A percentile compares a stretch with the other conserved stretches of the same genome.
Evolutionary conservation across 2,888 invertebrate species (phyloP).

Genomic region (Thecocarcelia acutangulata): DNA sequence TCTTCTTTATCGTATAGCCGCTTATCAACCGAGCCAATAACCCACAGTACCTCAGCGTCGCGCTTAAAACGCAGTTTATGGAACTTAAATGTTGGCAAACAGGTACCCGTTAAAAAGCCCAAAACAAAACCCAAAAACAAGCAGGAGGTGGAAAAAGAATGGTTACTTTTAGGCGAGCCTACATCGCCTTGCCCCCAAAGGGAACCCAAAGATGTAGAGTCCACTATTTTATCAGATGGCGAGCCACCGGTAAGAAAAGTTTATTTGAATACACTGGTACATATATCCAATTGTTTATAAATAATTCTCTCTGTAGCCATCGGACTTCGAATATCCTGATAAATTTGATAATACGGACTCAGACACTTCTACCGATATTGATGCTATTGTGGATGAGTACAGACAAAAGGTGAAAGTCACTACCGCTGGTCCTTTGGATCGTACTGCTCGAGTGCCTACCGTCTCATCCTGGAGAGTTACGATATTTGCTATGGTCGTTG

Average conservation of each 20-base stretch:
- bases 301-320: constrained; percentile 72
- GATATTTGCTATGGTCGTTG: constrained; percentile 77
- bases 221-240: constrained; percentile 79
- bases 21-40: constrained; percentile 78
- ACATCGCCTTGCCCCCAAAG: constrained; percentile 80
- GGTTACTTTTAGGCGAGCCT: constrained; percentile 81
- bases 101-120: constrained; percentile 75
- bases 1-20: constrained; percentile 81
- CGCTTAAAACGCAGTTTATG: constrained; percentile 77
- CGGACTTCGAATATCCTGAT: constrained; percentile 80
- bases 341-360: constrained; percentile 84
- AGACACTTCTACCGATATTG: constrained; percentile 89
- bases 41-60: constrained; percentile 72
- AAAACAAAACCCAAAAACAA: constrained; percentile 76
- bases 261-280: no score
- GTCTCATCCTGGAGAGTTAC: constrained; percentile 80
- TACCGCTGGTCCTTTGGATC: constrained; percentile 81
- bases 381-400: constrained; percentile 89
- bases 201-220: constrained; percentile 79
- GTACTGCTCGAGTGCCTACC: constrained; percentile 79
- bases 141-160: constrained; percentile 80
- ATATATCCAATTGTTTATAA: not conserved
- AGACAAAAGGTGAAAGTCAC: constrained; percentile 86
- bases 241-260: constrained; percentile 76
- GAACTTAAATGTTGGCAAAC: constrained; percentile 78